Base-by-base conservation (phyloP, 2,113 vertebrate genomes). In the Amphiprion ocellaris region DNA sequence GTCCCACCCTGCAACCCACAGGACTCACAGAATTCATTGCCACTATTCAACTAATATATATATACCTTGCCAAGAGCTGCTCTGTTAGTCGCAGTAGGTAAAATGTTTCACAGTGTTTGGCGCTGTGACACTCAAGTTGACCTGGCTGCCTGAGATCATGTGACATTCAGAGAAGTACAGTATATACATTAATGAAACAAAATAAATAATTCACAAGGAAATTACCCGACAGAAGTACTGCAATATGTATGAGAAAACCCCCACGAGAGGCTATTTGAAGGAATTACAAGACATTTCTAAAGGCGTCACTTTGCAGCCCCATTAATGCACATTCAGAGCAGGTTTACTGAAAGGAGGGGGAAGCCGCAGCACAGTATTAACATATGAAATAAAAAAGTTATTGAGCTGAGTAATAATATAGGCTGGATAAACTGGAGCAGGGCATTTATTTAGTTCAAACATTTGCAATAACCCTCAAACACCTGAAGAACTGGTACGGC, bases 171-270 rank as follows among this genome's bases (percentile, higher is more conserved):
- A 66, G 9, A 56, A 33, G 41, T 17, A 39, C 14, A 33, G 21
- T 77, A 39, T 59, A 39, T 39, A 61, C 67, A 70, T 39, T 52
- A 24, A 26, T 49, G 37, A 74, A 17, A 61, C n/a, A 60, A 70
- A 44, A 87, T 83, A 64, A 87, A 81, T 81, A 58, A 81, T 82
- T 84, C 70, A 78, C 47, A 52, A 64, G 65, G 72, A 72, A 78
- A 73, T 86, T 67, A 70, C 37, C 37, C 64, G 67, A 54, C 75
- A 67, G 21, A 15, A 58, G 15, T 14, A 5, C 41, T 75, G 47
- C 24, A 79, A 47, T 74, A 70, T 71, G 26, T 24, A 81, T 61
- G 30, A 84, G 56, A 54, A 62, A 62, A 55, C 37, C 19, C 64
- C 60, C 3, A 28, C 49, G 50, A 5, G 1, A 74, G 23, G 59